Base-by-base conservation (phyloP, 1,140 invertebrate species). In the Polypedilum vanderplanki region DNA sequence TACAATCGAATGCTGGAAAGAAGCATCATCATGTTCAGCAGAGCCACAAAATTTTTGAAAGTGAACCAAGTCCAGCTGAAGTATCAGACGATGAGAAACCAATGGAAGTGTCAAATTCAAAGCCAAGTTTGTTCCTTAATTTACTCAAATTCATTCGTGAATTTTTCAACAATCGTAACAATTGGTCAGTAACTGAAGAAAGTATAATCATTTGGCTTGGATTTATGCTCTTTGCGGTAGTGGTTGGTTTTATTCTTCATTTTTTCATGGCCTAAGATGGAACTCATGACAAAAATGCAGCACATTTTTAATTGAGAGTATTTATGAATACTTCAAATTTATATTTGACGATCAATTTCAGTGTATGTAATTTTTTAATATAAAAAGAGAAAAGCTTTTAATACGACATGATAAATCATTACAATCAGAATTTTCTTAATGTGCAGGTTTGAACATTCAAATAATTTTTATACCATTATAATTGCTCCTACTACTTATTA, bases 141-240 rank as follows among this genome's bases (percentile, higher is more conserved):
- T 18, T 70, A 20, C 17, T 70, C 20, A 70, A 70, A 20, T n/a
- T 18, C 18, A 70, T 70, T 70, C 65, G 65, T 70, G 65, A 70
- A 22, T 70, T 70, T 22, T 70, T 70, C 20, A 18, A 70, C 17
- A 70, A 70, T 70, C 65, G 65, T 12, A 70, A 70, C 9, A 70
- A 70, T 20, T 70, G 65, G 65, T 70, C 65, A 20, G 65, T 70
- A 17, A 70, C 65, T 20, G 65, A 70, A 20, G 65, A 70, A 18
- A 70, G 65, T 4, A 18, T 70, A 70, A 20, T 70, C 65, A 70
- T 70, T 10, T 70, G 65, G 65, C 10, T 70, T 8, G 65, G 17
- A 18, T 70, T 70, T 12, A 70, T 70, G 65, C 20, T 70, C 65
- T 70, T 70, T 70, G 65, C 65, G 9, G 17, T 70, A 10, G 5